phyloP scores from a whole-genome alignment of 2,113 vertebrate genomes.

The Entomyzon cyanotis region DNA sequence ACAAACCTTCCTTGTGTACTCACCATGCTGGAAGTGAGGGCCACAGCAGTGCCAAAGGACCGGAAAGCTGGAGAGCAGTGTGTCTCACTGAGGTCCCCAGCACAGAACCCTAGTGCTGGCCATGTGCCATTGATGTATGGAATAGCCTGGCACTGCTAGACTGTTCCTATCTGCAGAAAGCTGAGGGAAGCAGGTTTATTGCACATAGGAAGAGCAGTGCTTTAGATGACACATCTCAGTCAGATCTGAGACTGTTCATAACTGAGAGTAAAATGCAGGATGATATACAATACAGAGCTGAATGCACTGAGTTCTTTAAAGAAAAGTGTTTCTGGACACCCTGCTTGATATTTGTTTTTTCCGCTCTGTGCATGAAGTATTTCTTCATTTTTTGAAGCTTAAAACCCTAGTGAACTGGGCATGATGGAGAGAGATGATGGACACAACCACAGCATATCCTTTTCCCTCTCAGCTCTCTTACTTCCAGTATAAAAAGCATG shows the following conservation, averaged over 20 bases:
- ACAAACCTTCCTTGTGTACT: neutral
- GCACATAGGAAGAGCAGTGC: neutral
- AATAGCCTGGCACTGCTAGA: neutral
- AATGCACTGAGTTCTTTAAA: neutral
- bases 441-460: neutral
- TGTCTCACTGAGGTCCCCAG: neutral
- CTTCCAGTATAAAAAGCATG: neutral
- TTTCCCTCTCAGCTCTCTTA: neutral
- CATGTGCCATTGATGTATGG: too few relatives aligned
- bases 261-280: neutral
- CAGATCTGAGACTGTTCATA: neutral
- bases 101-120: fast-evolving
- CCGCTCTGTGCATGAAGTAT: neutral
- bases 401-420: neutral
- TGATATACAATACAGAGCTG: neutral
- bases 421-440: neutral
- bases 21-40: neutral
- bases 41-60: neutral
- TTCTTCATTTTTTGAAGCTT: neutral
- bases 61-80: neutral
- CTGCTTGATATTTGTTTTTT: neutral
- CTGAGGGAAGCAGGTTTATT: neutral
- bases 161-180: neutral
- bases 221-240: neutral
- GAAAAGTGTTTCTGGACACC: neutral